phyloP scores from a whole-genome alignment of 2,888 invertebrate species.

The Listrodromus nycthemerus region DNA sequence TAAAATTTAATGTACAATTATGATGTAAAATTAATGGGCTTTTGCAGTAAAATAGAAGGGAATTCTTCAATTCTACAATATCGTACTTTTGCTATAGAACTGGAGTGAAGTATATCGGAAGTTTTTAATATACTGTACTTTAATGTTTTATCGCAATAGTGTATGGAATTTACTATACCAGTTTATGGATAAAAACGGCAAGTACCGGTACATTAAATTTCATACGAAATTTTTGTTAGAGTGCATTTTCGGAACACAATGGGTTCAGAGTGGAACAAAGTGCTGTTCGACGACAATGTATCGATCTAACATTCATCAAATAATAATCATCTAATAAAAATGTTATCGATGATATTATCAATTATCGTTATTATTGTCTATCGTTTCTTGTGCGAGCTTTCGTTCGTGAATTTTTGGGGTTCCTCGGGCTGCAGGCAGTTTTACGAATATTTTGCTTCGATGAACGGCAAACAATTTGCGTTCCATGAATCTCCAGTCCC shows the following conservation, averaged over 20 bases:
- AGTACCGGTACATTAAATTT: too few relatives aligned
- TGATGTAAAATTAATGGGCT: too few relatives aligned
- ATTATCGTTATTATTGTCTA: constrained; percentile 25
- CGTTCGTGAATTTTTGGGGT: constrained; percentile 65
- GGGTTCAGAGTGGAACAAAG: constrained; percentile 14
- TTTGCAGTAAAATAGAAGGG: too few relatives aligned
- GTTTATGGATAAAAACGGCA: too few relatives aligned
- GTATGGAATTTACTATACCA: too few relatives aligned
- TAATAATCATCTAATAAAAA: constrained; percentile 21
- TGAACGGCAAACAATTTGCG: constrained; percentile 73
- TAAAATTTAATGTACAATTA: too few relatives aligned
- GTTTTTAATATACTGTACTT: too few relatives aligned
- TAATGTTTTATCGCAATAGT: too few relatives aligned
- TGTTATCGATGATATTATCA: not conserved
- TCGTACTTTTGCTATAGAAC: too few relatives aligned
- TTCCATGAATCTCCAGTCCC: constrained; percentile 77
- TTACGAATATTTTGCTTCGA: constrained; percentile 68
- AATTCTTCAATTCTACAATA: too few relatives aligned
- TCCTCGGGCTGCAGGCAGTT: constrained; percentile 70
- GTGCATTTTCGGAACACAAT: constrained; percentile 37
- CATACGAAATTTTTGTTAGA: too few relatives aligned
- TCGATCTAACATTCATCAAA: constrained; percentile 31
- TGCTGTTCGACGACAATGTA: constrained; percentile 23
- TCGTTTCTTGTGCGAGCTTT: constrained; percentile 64
- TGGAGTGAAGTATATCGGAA: too few relatives aligned